These are phyloP conservation scores for Genyomyrus donnyi DNA, from an alignment of 2,113 vertebrate species.

Conservation along the genomic window DNA sequence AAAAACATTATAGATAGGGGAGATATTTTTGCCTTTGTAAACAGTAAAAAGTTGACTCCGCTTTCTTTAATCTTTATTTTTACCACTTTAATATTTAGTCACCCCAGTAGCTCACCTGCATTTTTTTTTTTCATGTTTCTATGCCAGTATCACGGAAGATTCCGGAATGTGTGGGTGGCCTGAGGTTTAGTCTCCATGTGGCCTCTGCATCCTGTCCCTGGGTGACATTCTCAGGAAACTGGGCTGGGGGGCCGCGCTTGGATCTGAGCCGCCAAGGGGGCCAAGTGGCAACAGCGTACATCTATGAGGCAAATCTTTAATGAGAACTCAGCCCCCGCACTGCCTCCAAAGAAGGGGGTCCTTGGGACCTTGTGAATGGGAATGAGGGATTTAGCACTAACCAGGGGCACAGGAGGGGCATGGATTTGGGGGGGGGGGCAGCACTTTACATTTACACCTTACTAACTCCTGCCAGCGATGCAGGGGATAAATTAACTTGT, in stretches of 20 bases:
- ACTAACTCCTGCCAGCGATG: background rate
- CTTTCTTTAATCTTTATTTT: background rate
- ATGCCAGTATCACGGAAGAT: background rate
- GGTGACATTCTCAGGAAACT: background rate
- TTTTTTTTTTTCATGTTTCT: background rate
- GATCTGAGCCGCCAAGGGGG: background rate
- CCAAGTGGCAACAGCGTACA: background rate
- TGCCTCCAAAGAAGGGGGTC: background rate
- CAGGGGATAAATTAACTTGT: too few species aligned
- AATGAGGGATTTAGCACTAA: background rate
- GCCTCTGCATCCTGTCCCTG: background rate
- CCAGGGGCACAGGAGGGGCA: background rate
- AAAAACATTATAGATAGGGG: background rate
- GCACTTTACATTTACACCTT: background rate
- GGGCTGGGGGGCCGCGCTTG: background rate
- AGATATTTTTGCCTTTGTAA: background rate
- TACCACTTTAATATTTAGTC: background rate
- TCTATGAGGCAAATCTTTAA: background rate
- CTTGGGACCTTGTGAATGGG: background rate
- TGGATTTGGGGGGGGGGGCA: background rate
- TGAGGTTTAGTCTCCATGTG: background rate
- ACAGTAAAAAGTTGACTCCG: background rate
- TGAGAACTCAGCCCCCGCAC: background rate
- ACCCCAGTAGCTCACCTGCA: background rate
- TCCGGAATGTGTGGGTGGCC: background rate